These are phyloP conservation scores for Psittacula derbiana DNA, from an alignment of 2,797 vertebrate species.

Conservation along the genomic window DNA sequence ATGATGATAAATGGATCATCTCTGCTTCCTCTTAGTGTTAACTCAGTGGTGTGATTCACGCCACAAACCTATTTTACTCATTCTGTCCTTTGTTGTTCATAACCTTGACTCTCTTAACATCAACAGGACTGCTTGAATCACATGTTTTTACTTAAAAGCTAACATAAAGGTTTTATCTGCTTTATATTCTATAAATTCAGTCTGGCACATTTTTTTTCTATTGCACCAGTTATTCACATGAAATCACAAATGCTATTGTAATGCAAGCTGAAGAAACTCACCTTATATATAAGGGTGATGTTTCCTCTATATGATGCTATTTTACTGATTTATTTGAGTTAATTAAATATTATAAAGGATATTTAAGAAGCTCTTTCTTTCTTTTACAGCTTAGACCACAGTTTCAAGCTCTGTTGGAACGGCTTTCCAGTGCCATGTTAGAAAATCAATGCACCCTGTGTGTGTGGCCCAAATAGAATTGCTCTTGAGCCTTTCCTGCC, in stretches of 20 bases:
- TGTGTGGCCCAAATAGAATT: neutral
- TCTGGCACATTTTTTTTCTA: neutral
- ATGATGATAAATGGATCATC: slow-evolving; percentile 30
- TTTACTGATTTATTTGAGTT: neutral
- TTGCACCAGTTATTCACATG: neutral
- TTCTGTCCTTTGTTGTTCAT: neutral
- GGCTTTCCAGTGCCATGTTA: neutral
- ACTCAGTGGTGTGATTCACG: neutral
- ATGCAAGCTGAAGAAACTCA: neutral
- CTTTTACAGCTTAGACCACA: neutral
- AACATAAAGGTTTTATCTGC: neutral
- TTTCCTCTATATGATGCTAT: neutral
- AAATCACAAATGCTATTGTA: neutral
- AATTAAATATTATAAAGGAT: neutral
- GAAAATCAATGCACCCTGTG: neutral
- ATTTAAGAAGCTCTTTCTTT: neutral
- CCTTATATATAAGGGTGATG: neutral
- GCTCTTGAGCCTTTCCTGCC: neutral
- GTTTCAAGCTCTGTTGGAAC: neutral
- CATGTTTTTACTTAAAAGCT: slow-evolving; percentile 11
- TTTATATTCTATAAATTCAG: slow-evolving; percentile 3
- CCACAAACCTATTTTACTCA: slow-evolving; percentile 11
- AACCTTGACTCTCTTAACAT: slow-evolving; percentile 9
- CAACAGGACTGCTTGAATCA: neutral
- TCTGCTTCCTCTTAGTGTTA: slow-evolving; percentile 25